Evolutionary conservation across 2,888 invertebrate genomes (phyloP), one percentile per base, ranked within the genome.

Genomic region (Erebia palarica): DNA sequence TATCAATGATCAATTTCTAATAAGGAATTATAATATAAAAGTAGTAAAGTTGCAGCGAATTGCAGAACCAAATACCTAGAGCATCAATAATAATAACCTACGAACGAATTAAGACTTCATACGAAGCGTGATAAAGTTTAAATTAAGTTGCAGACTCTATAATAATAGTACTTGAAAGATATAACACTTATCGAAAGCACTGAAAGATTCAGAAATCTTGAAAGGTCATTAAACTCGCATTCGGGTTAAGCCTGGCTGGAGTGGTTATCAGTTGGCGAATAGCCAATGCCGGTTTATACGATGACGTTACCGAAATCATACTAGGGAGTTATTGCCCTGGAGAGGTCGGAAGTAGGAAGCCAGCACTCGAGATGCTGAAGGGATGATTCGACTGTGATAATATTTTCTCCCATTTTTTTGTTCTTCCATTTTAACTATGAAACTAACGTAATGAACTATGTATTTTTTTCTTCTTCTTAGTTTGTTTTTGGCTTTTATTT

Each of bases 261-360:
- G 88, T 84, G 86, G 84, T 84, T 92, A 90, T 90, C 89, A 87
- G 84, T 84, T 92, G 92, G 92, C 89, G 78, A 79, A 75, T 71
- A 73, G 87, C 92, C 92, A 91, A 87, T 86, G 84, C 83, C 82
- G 84, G 84, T 82, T 86, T 81, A 86, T 84, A 83, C 81, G 81
- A 84, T 87, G 86, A 87, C 85, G 86, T 87, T 86, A 79, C 73
- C 75, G 75, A 70, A 78, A 78, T 78, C 79, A 78, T 77, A 76
- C 72, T 64, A 70, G 72, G 64, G 73, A 73, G 70, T 71, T 72
- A 70, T 73, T 70, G 65, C 70, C 60, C 55, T 70, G 66, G 70
- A 75, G 71, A 65, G 69, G 64, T 68, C 65, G 65, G 69, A 73
- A 73, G 66, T 69, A 70, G 69, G 64, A 69, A 67, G 65, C 57